Percentiles rank a stretch among this genome's conserved stretches.
These are phyloP conservation scores for Rhinopomastus cyanomelas DNA, from an alignment of 2,113 vertebrate genomes.

Conservation along the genomic window DNA sequence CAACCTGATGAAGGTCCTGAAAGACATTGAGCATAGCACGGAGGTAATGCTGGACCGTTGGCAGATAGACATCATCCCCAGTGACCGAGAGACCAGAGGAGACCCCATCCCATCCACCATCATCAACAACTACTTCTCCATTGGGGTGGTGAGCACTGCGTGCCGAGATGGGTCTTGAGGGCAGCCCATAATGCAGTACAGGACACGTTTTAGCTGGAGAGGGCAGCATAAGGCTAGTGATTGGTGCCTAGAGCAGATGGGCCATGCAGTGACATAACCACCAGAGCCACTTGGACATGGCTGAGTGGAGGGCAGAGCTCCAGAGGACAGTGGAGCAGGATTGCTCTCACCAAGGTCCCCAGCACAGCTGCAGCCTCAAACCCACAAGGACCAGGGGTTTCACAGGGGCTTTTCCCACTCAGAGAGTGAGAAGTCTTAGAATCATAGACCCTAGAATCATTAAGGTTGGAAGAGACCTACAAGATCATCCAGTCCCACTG, in stretches of 20 bases:
- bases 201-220: fast-evolving
- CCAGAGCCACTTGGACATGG: fast-evolving
- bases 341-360: not conserved
- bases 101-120: constrained; percentile 91
- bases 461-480: too few species aligned
- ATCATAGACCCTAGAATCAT: too few species aligned
- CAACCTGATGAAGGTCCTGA: constrained; percentile 78
- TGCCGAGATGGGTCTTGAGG: not conserved
- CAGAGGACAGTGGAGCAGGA: fast-evolving
- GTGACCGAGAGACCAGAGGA: constrained; percentile 84
- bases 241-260: fast-evolving
- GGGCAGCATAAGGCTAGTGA: not conserved
- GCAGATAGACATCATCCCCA: constrained; percentile 88
- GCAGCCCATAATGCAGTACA: not conserved
- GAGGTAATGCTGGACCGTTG: constrained; percentile 91
- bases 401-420: not conserved
- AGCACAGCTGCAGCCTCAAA: not conserved
- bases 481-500: too few species aligned
- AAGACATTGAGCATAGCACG: constrained; percentile 79
- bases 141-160: constrained; percentile 86
- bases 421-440: fast-evolving
- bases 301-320: not conserved
- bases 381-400: not conserved
- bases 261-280: fast-evolving
- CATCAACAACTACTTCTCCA: constrained; percentile 98